Percentiles rank a stretch among this genome's conserved stretches.
These are phyloP conservation scores for Protobothrops flavoviridis DNA, from an alignment of 2,113 vertebrate genomes.

Conservation along the genomic window DNA sequence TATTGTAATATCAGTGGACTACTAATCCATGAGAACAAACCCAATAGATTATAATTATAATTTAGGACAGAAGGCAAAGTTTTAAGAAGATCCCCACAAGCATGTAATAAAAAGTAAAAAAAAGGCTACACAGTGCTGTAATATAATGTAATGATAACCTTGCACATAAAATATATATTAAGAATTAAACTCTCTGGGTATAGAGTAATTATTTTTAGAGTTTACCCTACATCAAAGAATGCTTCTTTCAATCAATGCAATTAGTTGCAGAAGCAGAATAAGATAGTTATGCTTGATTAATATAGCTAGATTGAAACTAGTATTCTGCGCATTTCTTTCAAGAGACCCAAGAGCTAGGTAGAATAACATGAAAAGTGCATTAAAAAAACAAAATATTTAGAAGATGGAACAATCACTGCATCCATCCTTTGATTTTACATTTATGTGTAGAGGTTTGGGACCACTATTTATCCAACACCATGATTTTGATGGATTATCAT, in stretches of 20 bases:
- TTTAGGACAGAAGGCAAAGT: not conserved
- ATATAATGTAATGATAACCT: not conserved
- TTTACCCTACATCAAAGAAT: not conserved
- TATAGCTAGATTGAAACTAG: not conserved
- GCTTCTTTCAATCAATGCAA: not conserved
- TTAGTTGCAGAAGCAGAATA: not conserved
- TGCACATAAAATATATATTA: not conserved
- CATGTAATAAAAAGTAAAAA: not conserved
- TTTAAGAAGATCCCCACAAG: not conserved
- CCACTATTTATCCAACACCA: not conserved
- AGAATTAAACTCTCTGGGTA: not conserved
- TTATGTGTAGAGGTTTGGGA: not conserved
- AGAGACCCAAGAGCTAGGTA: not conserved
- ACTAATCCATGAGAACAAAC: not conserved
- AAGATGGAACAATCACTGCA: not conserved
- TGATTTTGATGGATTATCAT: not conserved
- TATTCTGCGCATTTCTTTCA: not conserved
- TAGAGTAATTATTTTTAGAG: slow-evolving; percentile 3
- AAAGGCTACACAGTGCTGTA: not conserved
- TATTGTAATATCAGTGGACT: not conserved
- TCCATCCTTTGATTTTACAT: not conserved
- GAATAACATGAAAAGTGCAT: not conserved
- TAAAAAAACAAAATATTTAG: not conserved
- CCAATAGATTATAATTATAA: not conserved
- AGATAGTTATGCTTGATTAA: not conserved